Evolutionary conservation across 2,113 vertebrate genomes (phyloP), one percentile per base, ranked within the genome.

Genomic region (Etheostoma cragini): DNA sequence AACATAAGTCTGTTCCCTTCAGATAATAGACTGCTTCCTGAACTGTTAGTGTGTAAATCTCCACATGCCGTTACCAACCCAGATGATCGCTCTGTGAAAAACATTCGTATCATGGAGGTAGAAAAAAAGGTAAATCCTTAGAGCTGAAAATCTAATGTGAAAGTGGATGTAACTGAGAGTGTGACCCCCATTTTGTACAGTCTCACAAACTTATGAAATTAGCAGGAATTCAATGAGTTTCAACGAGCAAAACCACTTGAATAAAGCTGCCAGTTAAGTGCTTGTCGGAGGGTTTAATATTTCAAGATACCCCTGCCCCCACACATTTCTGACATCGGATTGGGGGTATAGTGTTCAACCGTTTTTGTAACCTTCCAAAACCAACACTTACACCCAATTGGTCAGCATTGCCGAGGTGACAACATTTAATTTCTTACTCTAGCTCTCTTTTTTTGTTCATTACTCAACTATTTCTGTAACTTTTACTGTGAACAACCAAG

Each of bases 1-100:
- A 86, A 81, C 16, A 70, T 58, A 67, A 71, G 72, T 50, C 56
- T 35, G 38, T 24, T 82, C 56, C 85, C 61, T 60, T 75, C 52
- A 49, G 67, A 72, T 64, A 85, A 68, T 71, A 78, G 52, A 26
- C 62, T 80, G 26, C 72, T 77, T 54, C 65, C 42, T 64, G 63
- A 45, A 54, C 42, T 68, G 15, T 58, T 52, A 61, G 60, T 65
- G 21, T 50, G 38, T 81, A 64, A 75, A 85, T 66, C 60, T 56
- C 70, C 71, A 24, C 52, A 56, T 33, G 12, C 64, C 15, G 35
- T 73, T 69, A 47, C 26, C 56, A 62, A 47, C 26, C 57, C 42
- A 56, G 19, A 72, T 10, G 11, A 78, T 33, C 26, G 21, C 17
- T 64, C 14, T 38, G 14, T 49, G 58, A 76, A 53, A 35, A 22